Conservation (phyloP, 1,140 invertebrate species). For the Campoletis sonorensis region DNA sequence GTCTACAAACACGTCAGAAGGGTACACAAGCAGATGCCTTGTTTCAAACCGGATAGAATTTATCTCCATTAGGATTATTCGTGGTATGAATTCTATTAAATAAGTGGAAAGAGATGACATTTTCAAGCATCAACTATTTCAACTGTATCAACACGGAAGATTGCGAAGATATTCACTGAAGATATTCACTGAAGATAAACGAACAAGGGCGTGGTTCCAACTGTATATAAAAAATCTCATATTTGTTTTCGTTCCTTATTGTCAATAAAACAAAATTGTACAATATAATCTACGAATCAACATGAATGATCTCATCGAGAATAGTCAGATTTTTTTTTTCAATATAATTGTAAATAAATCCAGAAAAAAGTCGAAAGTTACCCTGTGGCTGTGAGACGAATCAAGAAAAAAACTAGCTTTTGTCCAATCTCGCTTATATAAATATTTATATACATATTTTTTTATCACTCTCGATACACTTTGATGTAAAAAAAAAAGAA, state of each 20-base stretch:
- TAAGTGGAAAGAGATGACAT: background rate
- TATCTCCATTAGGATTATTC: conserved; percentile 37
- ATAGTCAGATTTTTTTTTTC: no score
- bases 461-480: background rate
- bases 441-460: no score
- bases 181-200: background rate
- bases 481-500: background rate
- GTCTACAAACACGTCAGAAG: conserved; percentile 68
- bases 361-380: no score
- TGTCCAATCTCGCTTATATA: conserved; percentile 20
- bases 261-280: background rate
- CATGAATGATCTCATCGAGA: no score
- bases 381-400: no score
- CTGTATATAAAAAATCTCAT: background rate
- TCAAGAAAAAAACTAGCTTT: background rate
- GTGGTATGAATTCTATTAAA: background rate
- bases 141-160: background rate
- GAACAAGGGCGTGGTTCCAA: background rate
- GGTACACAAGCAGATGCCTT: conserved; percentile 64
- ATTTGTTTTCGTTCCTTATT: background rate
- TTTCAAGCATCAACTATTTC: background rate
- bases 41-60: conserved; percentile 59
- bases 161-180: background rate
- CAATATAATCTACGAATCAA: no score
- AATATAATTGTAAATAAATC: no score